Conservation (phyloP, 1,140 invertebrate genomes). For the Parasteatoda tepidariorum region DNA sequence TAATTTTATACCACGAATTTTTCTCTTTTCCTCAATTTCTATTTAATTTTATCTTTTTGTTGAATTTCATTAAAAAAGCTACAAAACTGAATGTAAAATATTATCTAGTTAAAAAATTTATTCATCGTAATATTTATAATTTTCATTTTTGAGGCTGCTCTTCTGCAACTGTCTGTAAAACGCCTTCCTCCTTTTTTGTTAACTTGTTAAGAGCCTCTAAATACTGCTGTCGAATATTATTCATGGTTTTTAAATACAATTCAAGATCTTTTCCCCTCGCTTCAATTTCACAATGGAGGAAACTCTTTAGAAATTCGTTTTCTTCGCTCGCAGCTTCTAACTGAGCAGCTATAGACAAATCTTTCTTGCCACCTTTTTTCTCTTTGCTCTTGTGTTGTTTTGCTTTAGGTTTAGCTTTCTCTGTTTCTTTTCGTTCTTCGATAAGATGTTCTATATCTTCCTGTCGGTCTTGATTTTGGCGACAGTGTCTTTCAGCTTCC, state of each 20-base stretch:
- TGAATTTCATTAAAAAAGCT: no score
- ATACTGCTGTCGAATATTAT: background rate
- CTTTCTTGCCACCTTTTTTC: background rate
- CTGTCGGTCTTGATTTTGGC: background rate
- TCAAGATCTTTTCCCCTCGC: slow-evolving; percentile 11
- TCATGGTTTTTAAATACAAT: slow-evolving; percentile 15
- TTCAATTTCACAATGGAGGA: background rate
- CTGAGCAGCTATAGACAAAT: background rate
- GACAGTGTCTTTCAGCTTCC: background rate
- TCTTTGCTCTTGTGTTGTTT: background rate
- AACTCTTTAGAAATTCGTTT: slow-evolving; percentile 30
- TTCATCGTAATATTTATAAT: no score
- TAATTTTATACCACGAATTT: no score
- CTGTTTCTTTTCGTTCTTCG: background rate
- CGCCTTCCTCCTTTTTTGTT: background rate
- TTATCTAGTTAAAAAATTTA: no score
- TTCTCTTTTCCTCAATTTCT: no score
- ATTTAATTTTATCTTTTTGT: no score
- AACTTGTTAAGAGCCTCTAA: background rate
- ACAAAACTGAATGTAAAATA: no score
- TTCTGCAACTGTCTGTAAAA: no score
- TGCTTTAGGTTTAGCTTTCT: background rate
- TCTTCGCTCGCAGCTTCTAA: slow-evolving; percentile 2
- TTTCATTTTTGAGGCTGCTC: no score
- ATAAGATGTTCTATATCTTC: background rate